Conservation (phyloP, 2,888 invertebrate genomes). For the Trachelus iudaicus region DNA sequence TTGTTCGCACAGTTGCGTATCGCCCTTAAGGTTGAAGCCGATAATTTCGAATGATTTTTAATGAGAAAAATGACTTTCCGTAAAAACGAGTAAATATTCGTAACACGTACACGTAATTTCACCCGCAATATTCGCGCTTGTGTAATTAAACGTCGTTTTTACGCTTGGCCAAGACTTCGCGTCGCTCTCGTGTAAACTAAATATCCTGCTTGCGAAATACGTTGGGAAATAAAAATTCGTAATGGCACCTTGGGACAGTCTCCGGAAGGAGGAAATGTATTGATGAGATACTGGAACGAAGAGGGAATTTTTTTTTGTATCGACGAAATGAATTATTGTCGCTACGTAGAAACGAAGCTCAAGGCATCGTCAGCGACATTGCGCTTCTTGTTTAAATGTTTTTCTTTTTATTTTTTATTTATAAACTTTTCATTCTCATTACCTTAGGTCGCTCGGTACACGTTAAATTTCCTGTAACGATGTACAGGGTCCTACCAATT, state of each 20-base stretch:
- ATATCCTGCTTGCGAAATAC: conserved; percentile 10
- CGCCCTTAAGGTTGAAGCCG: background rate
- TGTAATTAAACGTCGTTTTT: background rate
- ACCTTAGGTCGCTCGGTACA: background rate
- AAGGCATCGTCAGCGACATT: background rate
- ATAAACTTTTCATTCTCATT: background rate
- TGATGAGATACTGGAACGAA: background rate
- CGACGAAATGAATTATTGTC: background rate
- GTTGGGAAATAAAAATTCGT: conserved; percentile 15
- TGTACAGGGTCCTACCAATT: background rate
- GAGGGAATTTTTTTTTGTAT: background rate
- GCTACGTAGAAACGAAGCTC: background rate
- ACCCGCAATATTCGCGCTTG: background rate
- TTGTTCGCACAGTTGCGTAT: background rate
- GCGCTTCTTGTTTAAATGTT: background rate
- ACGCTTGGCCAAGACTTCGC: conserved; percentile 1
- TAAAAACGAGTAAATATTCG: no score
- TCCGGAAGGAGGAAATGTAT: background rate
- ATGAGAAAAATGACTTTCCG: no score
- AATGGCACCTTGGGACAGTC: background rate
- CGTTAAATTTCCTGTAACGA: background rate
- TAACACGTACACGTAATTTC: background rate
- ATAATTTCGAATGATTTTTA: background rate
- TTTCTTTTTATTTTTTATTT: background rate
- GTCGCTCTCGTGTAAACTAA: background rate